A percentile compares a stretch with the other conserved stretches of the same genome.
These are phyloP conservation scores for Romanogobio albipinnatus DNA, from an alignment of 2,113 vertebrate species.

Conservation along the genomic window DNA sequence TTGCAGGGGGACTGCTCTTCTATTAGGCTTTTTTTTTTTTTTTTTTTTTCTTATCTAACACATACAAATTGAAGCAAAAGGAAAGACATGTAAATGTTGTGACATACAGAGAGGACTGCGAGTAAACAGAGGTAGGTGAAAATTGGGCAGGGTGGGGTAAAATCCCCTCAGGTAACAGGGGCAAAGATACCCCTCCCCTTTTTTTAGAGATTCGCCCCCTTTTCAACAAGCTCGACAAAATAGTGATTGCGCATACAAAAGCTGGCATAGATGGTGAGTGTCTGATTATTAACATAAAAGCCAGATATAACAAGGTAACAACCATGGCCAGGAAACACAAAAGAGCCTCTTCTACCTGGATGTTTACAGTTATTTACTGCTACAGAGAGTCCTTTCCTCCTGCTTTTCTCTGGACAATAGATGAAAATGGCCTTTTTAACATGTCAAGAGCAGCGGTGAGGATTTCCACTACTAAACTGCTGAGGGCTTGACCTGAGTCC, in stretches of 20 bases:
- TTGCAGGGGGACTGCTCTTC: slow-evolving; percentile 51
- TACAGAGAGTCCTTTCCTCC: slow-evolving; percentile 38
- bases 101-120: slow-evolving; percentile 72
- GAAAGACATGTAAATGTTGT: slow-evolving; percentile 76
- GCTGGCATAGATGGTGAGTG: slow-evolving; percentile 39
- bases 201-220: slow-evolving; percentile 27
- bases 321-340: slow-evolving; percentile 48
- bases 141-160: slow-evolving; percentile 73
- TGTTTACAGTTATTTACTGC: slow-evolving; percentile 53
- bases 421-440: slow-evolving; percentile 56
- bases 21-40: slow-evolving; percentile 56
- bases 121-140: slow-evolving; percentile 74
- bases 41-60: slow-evolving; percentile 76
- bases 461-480: slow-evolving; percentile 45
- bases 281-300: slow-evolving; percentile 58
- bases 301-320: slow-evolving; percentile 58
- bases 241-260: slow-evolving; percentile 45
- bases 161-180: slow-evolving; percentile 68
- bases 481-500: slow-evolving; percentile 31
- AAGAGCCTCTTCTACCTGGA: slow-evolving; percentile 55
- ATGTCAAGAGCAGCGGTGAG: slow-evolving; percentile 44
- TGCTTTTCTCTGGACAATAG: slow-evolving; percentile 50
- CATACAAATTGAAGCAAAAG: slow-evolving; percentile 80
- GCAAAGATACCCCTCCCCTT: slow-evolving; percentile 47
- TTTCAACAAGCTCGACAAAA: slow-evolving; percentile 43